phyloP scores from a whole-genome alignment of 37 sponge, comb jelly and placozoan genomes.

The Ianthella basta region DNA sequence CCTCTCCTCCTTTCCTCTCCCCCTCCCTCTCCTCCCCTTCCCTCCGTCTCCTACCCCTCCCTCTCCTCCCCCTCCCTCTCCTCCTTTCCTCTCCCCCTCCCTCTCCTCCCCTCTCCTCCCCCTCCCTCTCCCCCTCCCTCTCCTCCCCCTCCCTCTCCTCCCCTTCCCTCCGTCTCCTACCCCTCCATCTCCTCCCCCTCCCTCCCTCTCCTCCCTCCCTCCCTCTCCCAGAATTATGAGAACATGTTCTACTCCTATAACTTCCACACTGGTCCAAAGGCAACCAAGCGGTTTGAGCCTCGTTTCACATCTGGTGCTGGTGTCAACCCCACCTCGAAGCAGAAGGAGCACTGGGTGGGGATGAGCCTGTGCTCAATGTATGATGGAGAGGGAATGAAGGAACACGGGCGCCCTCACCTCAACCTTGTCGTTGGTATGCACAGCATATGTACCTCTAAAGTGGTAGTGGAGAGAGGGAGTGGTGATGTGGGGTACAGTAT shows the following conservation, averaged over 20 bases:
- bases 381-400: slow-evolving; percentile 62
- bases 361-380: slow-evolving; percentile 63
- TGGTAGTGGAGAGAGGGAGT: not conserved
- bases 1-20: too few species aligned
- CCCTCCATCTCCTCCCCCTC: slow-evolving; percentile 17
- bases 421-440: slow-evolving; percentile 54
- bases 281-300: slow-evolving; percentile 35
- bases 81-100: too few species aligned
- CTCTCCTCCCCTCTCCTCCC: slow-evolving; percentile 7
- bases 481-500: too few species aligned
- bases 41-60: too few species aligned
- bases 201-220: not conserved
- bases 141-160: not conserved
- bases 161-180: not conserved
- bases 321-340: slow-evolving; percentile 40
- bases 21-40: too few species aligned
- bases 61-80: too few species aligned
- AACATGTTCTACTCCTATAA: slow-evolving; percentile 62
- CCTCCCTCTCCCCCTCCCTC: slow-evolving; percentile 17
- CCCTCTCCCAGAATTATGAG: slow-evolving; percentile 45
- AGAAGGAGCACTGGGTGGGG: slow-evolving; percentile 51
- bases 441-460: not conserved
- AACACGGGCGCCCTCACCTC: slow-evolving; percentile 43
- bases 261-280: slow-evolving; percentile 37
- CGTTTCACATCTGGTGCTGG: slow-evolving; percentile 32